Evolutionary conservation across 2,797 vertebrate species (phyloP).

Genomic region (Acrocephalus scirpaceus): DNA sequence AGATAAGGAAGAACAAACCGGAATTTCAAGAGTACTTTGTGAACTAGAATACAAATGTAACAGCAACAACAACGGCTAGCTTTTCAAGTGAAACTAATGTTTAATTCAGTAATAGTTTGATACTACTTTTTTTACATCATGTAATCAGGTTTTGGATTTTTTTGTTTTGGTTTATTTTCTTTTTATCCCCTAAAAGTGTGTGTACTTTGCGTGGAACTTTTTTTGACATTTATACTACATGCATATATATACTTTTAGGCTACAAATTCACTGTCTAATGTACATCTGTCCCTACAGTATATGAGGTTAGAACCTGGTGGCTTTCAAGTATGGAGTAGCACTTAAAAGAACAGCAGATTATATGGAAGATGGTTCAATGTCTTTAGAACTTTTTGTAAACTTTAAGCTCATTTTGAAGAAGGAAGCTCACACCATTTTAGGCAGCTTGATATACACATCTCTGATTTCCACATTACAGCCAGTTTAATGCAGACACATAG

Average conservation of each 20-base stretch:
- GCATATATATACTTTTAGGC: neutral
- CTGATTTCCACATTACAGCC: neutral
- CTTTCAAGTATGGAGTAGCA: neutral
- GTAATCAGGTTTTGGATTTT: accelerated
- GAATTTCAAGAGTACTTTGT: neutral
- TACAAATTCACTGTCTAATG: neutral
- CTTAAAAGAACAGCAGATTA: neutral
- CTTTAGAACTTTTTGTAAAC: neutral
- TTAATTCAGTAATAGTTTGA: neutral
- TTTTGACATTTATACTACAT: accelerated
- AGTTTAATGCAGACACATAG: neutral
- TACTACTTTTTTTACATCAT: neutral
- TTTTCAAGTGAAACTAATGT: neutral
- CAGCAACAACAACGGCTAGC: neutral
- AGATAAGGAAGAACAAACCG: neutral
- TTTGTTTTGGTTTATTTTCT: too few relatives aligned
- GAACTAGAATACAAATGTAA: neutral
- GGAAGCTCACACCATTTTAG: neutral
- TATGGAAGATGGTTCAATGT: neutral
- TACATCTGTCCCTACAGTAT: neutral
- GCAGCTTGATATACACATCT: neutral
- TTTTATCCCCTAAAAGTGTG: neutral
- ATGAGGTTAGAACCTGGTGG: neutral
- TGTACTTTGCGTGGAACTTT: neutral
- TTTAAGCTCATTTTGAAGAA: neutral